These are phyloP conservation scores for Cottus gobio DNA, from an alignment of 2,113 vertebrate species.

Conservation along the genomic window DNA sequence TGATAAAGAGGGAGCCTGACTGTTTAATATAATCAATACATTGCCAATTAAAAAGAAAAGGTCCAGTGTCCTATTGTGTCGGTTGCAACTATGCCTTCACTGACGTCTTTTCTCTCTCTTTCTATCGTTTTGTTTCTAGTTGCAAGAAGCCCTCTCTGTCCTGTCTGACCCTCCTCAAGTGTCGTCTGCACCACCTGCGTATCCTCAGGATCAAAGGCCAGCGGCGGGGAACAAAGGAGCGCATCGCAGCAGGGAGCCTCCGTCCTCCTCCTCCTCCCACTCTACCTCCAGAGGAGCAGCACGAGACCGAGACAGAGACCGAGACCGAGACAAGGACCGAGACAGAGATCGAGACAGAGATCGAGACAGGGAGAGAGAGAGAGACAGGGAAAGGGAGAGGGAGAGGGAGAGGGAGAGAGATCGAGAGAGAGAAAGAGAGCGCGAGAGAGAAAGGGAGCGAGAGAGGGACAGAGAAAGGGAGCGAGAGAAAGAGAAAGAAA, in stretches of 20 bases:
- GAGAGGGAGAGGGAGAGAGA: not conserved
- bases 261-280: constrained; percentile 68
- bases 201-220: constrained; percentile 53
- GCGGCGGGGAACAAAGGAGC: constrained; percentile 36
- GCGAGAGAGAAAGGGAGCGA: not conserved
- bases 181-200: constrained; percentile 25
- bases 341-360: constrained; percentile 36
- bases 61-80: not conserved
- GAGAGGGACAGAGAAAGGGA: constrained; percentile 6
- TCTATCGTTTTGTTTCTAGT: constrained; percentile 45
- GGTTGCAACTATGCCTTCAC: not conserved
- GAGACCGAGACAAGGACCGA: constrained; percentile 54
- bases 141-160: constrained; percentile 67
- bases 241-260: constrained; percentile 57
- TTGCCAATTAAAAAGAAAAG: not conserved
- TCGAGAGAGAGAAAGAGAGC: not conserved
- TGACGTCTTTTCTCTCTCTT: not conserved
- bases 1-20: constrained; percentile 5
- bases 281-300: constrained; percentile 56
- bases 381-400: constrained; percentile 41
- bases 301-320: constrained; percentile 56
- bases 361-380: not conserved
- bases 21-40: constrained; percentile 25
- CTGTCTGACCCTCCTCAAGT: constrained; percentile 44
- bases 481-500: not conserved